Conservation (phyloP, 1,140 invertebrate species). For the Drosophila malerkotliana region DNA sequence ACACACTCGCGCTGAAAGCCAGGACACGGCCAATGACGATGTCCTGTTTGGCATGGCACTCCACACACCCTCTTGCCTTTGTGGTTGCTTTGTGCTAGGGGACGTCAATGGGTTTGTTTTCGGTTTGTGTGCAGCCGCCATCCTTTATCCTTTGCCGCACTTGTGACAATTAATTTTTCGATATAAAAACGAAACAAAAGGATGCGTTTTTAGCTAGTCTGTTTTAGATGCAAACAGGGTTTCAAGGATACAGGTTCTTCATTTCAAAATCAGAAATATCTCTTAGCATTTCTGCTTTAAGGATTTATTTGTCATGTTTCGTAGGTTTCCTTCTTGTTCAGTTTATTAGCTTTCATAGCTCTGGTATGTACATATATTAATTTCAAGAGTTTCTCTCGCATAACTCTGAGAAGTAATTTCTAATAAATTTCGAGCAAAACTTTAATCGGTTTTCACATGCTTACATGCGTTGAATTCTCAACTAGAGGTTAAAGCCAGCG, state of each 20-base stretch:
- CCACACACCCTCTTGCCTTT: slow-evolving; percentile 26
- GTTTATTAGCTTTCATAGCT: background rate
- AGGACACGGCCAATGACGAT: slow-evolving; percentile 40
- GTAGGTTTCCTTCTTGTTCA: background rate
- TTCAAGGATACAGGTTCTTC: background rate
- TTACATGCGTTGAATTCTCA: slow-evolving; percentile 15
- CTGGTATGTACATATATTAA: background rate
- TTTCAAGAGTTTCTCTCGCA: background rate
- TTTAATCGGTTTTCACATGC: slow-evolving; percentile 29
- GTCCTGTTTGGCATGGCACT: slow-evolving; percentile 7
- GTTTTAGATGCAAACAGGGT: slow-evolving; percentile 6
- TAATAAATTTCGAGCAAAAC: slow-evolving; percentile 18
- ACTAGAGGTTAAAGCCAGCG: slow-evolving; percentile 11
- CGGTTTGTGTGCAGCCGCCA: slow-evolving; percentile 7
- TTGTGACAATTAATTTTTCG: slow-evolving; percentile 43
- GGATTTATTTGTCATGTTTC: background rate
- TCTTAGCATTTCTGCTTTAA: background rate
- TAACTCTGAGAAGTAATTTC: background rate
- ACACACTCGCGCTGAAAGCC: slow-evolving; percentile 15
- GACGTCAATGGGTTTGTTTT: slow-evolving; percentile 18
- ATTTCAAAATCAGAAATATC: no score
- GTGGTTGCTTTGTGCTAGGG: slow-evolving; percentile 48
- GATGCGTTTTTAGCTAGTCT: slow-evolving; percentile 9
- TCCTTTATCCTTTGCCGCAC: slow-evolving; percentile 3
- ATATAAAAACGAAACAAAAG: slow-evolving; percentile 29